phyloP scores from a whole-genome alignment of 2,113 vertebrate genomes.

The Chroicocephalus ridibundus region DNA sequence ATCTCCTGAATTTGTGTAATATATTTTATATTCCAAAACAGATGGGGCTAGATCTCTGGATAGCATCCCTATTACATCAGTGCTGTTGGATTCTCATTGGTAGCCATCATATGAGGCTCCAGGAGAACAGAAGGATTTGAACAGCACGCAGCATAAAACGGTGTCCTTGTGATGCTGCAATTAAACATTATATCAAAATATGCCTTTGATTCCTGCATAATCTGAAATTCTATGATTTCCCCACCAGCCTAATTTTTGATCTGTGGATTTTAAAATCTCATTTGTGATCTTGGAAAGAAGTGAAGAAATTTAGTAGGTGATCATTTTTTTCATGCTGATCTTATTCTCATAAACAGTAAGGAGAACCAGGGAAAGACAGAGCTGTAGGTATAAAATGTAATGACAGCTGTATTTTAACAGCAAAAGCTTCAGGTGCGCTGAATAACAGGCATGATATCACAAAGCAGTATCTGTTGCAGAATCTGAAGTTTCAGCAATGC shows the following conservation, averaged over 20 bases:
- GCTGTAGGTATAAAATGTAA: neutral
- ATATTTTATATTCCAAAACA: neutral
- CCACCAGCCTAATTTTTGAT: neutral
- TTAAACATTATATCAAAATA: neutral
- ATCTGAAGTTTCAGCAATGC: neutral
- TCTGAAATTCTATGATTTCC: neutral
- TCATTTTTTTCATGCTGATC: neutral
- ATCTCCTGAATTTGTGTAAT: neutral
- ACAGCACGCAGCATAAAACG: accelerated
- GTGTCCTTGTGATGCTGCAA: neutral
- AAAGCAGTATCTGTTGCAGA: neutral
- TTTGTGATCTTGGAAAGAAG: neutral
- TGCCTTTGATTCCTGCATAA: neutral
- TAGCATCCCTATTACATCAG: neutral
- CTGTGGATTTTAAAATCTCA: neutral
- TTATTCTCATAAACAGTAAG: neutral
- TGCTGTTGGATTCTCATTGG: neutral
- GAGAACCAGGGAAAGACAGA: neutral
- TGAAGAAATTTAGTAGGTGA: neutral
- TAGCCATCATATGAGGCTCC: neutral
- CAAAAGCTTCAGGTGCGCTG: neutral
- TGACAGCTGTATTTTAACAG: neutral
- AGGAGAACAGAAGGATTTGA: neutral
- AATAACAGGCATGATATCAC: neutral
- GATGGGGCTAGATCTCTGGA: neutral